These are phyloP conservation scores for Zootoca vivipara DNA, from an alignment of 2,113 vertebrate species.

Conservation along the genomic window DNA sequence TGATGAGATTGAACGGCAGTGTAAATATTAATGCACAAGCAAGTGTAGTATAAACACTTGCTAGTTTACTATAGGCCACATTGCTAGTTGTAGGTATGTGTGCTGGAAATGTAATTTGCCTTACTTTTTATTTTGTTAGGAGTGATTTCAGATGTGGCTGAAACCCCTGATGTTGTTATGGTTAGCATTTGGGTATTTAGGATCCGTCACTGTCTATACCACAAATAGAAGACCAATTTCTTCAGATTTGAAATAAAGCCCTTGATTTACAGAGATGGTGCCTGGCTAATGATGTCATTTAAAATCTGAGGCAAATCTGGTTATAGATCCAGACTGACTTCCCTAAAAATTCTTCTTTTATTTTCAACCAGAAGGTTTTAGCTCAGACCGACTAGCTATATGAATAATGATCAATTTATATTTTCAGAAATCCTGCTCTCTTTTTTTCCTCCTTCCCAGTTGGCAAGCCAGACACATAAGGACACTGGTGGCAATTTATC, in stretches of 20 bases:
- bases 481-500: slow-evolving; percentile 2
- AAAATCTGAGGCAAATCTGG: neutral
- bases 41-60: neutral
- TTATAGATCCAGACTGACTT: neutral
- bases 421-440: slow-evolving; percentile 23
- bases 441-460: neutral
- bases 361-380: neutral
- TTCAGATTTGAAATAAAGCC: neutral
- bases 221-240: neutral
- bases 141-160: neutral
- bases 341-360: neutral
- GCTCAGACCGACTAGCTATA: neutral
- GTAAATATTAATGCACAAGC: neutral
- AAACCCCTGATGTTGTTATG: neutral
- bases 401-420: neutral
- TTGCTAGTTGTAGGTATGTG: neutral
- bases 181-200: neutral
- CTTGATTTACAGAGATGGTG: neutral
- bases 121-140: neutral
- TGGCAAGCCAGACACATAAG: slow-evolving; percentile 18
- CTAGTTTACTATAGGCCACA: neutral
- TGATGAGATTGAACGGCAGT: neutral
- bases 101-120: neutral
- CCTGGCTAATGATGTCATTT: neutral
- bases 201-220: neutral